Evolutionary conservation across 2,888 invertebrate genomes (phyloP), one percentile per base, ranked within the genome.

Genomic region (Trypoxylon attenuatum): DNA sequence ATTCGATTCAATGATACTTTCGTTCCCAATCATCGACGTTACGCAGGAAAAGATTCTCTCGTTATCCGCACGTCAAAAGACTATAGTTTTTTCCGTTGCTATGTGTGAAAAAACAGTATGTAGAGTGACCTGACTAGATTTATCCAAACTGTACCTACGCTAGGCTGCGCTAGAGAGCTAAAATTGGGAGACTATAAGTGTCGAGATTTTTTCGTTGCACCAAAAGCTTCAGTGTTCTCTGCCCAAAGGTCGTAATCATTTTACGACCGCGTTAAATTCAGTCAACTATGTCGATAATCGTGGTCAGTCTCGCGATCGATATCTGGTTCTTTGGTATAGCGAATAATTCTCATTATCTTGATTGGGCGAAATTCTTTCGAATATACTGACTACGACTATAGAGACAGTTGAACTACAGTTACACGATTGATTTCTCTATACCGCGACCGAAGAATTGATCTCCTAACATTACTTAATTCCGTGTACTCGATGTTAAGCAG

Each of bases 191-290:
- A 59, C 46, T 59, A 39, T 50, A 39, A 51, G 6, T 58, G 46
- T 70, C 56, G 52, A 50, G 52, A 50, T 47, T 67, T 72, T 61
- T 81, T 83, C 83, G 83, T 83, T 83, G 83, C 82, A 74, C 73
- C 66, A 71, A 73, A 68, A 79, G 69, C 61, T 71, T 77, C 71
- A 53, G 56, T 57, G 63, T 18, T 25, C 13, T 25, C 16, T 43
- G 13, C n/a, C n/a, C n/a, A n/a, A n/a, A n/a, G n/a, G n/a, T n/a
- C n/a, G n/a, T n/a, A n/a, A n/a, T n/a, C n/a, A n/a, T n/a, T n/a
- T n/a, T n/a, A n/a, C n/a, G n/a, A n/a, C n/a, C n/a, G n/a, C n/a
- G n/a, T n/a, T n/a, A n/a, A n/a, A n/a, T n/a, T n/a, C n/a, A n/a
- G n/a, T n/a, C n/a, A n/a, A n/a, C 38, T 21, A 6, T n/a, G 22